Base-by-base conservation (phyloP, 2,797 vertebrate genomes). In the Hippocampus kuda region DNA sequence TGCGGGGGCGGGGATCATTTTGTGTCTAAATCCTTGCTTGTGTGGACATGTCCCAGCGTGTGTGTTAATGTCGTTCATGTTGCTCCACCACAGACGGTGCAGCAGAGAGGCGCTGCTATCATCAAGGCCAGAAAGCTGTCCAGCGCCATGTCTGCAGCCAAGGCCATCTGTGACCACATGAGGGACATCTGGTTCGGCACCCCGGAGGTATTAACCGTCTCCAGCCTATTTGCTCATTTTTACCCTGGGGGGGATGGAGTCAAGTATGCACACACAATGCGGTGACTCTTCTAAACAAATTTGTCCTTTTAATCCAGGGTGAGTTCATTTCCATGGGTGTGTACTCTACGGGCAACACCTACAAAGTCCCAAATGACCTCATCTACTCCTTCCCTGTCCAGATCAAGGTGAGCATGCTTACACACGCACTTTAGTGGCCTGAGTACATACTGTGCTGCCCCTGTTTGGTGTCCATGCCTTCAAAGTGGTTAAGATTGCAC, bases 261-360 rank as follows among this genome's bases (percentile, higher is more conserved):
- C 15, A n/a, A 18, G 10, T 10, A 57, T 5, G 60, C 9, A 27
- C 51, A 4, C 11, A 66, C 7, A 48, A 60, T 65, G n/a, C n/a
- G 24, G 53, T 10, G 22, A 54, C 53, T 54, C 9, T 24, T 24
- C 9, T 54, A 24, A 24, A 54, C 53, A 54, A 24, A 3, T 54
- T 66, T 34, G 27, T 30, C 1, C 54, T 46, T 1, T 41, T 56
- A 22, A 6, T 54, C 46, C n/a, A 99, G 97, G 93, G 92, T 18
- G 94, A 98, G 72, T 97, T 94, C 80, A 91, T 93, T 79, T 99
- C 97, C 0, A 98, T 99, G 96, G 97, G 96, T 0, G 87, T 99
- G 0, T 94, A 94, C 85, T 97, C 97, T 73, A 85, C 91, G 80
- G 95, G 94, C 68, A 99, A 98, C 87, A 82, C 89, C 49, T 99